Percentiles rank a stretch among this genome's conserved stretches.
Evolutionary conservation across 1,140 invertebrate genomes (phyloP).

Genomic region (Atta texana): DNA sequence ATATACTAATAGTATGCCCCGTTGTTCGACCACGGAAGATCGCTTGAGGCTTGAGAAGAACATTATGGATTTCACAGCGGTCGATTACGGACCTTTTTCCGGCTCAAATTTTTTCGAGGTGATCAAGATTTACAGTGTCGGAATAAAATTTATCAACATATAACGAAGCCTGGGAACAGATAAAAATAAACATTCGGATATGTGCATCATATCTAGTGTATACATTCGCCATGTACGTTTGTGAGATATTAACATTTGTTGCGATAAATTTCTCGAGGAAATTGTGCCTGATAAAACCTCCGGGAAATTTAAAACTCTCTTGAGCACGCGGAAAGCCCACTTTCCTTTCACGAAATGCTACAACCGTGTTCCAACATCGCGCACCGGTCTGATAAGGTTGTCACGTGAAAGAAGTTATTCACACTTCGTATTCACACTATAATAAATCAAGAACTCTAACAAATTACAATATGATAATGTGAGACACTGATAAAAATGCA

Average conservation of each 20-base stretch:
- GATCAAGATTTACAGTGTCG: not conserved
- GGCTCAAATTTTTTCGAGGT: constrained; percentile 10
- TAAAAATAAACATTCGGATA: constrained; percentile 57
- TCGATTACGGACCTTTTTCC: constrained; percentile 23
- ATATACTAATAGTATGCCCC: constrained; percentile 59
- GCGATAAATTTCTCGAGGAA: constrained; percentile 63
- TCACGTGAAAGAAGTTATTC: constrained; percentile 13
- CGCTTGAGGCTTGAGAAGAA: constrained; percentile 28
- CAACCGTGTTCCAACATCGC: not conserved
- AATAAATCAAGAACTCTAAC: constrained; percentile 23
- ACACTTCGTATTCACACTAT: not conserved
- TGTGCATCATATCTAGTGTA: constrained; percentile 1
- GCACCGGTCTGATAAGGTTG: constrained; percentile 32
- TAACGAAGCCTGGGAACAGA: not conserved
- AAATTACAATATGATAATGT: constrained; percentile 1
- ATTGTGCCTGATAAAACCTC: constrained; percentile 54
- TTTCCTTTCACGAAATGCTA: constrained; percentile 25
- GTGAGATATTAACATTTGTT: constrained; percentile 69
- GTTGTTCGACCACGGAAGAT: constrained; percentile 58
- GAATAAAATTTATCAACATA: constrained; percentile 13
- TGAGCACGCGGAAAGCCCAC: not conserved
- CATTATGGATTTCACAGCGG: constrained; percentile 52
- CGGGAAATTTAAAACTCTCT: constrained; percentile 55
- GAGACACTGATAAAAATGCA: not conserved
- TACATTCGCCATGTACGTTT: not conserved